Evolutionary conservation across 2,888 invertebrate species (phyloP), one percentile per base, ranked within the genome.

Genomic region (Drosophila infuscata): DNA sequence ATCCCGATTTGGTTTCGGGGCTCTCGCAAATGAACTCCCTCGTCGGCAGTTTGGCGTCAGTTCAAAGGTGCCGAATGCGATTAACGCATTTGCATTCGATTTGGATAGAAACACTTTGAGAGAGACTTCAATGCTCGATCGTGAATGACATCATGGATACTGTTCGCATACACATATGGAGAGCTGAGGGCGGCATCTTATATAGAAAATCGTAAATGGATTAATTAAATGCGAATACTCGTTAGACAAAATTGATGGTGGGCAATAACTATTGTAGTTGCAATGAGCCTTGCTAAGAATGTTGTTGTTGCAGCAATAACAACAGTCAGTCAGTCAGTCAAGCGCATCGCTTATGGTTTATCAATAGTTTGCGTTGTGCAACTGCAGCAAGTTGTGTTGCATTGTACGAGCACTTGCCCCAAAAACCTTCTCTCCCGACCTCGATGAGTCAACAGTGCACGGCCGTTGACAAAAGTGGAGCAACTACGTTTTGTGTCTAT

Each of bases 281-380:
- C 74, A 58, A 61, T 74, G 75, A 73, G 83, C 81, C 87, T 86
- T 86, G 82, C 59, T 52, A 68, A 76, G 70, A 89, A 84, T 89
- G 68, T 81, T 58, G 59, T 38, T 62, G 60, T 59, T 53, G 69
- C 57, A 58, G 49, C 43, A 49, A 51, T 38, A 20, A 17, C 17
- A 41, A 41, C 43, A 32, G 33, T 8, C 71, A 70, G 65, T 77
- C 58, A 66, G 65, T 77, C 58, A 32, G 33, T 77, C 58, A 66
- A 70, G 80, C 76, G 76, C 71, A 65, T 56, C 76, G 35, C 65
- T 65, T 54, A 9, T 61, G 80, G 61, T 65, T 69, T 76, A 76
- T 76, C 80, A 70, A 79, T 79, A 58, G 74, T 35, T 58, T 46
- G 20, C 20, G 12, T 66, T 51, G 53, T 56, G 64, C 62, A 76